These are phyloP conservation scores for Oncorhynchus clarkii DNA, from an alignment of 2,113 vertebrate genomes.

Conservation along the genomic window DNA sequence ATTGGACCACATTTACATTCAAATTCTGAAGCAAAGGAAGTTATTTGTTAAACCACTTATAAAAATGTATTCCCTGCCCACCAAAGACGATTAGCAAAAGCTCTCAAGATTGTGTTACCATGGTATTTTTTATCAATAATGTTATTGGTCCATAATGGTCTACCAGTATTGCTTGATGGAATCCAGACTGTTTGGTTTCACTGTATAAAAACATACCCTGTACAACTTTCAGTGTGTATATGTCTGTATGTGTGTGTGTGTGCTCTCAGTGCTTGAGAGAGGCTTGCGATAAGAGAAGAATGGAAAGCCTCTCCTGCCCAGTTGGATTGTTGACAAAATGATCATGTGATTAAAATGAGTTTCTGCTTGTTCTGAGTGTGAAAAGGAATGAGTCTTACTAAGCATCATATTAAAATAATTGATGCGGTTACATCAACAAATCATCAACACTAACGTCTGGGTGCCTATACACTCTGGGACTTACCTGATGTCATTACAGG, in stretches of 20 bases:
- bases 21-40: neutral
- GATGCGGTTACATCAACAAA: neutral
- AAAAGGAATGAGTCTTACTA: neutral
- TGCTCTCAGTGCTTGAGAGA: neutral
- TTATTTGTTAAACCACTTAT: neutral
- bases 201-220: neutral
- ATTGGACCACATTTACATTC: neutral
- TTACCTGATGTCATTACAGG: neutral
- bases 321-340: neutral
- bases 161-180: neutral
- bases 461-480: neutral
- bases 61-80: no score
- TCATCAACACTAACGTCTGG: neutral
- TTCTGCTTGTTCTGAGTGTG: neutral
- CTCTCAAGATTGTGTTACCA: neutral
- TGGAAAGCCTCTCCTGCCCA: neutral
- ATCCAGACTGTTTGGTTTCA: neutral
- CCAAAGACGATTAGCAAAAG: no score
- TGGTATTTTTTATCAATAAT: neutral
- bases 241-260: neutral
- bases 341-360: neutral
- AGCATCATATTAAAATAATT: neutral
- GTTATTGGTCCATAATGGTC: neutral
- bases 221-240: neutral
- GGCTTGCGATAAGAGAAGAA: neutral